A percentile compares a stretch with the other conserved stretches of the same genome.
phyloP scores from a whole-genome alignment of 2,888 invertebrate species.

The Cryptus armator region DNA sequence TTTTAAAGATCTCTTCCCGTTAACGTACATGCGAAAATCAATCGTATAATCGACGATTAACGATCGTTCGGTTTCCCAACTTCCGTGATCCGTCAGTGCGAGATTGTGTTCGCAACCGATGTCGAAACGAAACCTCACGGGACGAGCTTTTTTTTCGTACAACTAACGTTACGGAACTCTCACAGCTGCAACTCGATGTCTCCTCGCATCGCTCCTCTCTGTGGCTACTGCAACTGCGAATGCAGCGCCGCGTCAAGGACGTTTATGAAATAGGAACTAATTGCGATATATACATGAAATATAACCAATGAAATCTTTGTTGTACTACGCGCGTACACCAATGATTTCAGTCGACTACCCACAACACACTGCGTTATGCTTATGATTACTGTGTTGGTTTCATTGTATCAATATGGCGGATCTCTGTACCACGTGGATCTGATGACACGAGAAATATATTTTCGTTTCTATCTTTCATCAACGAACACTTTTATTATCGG shows the following conservation, averaged over 20 bases:
- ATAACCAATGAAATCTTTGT: slow-evolving; percentile 36
- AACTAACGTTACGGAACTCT: slow-evolving; percentile 44
- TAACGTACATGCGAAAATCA: background rate
- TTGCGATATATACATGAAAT: slow-evolving; percentile 19
- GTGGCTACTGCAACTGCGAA: slow-evolving; percentile 48
- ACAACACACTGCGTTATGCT: background rate
- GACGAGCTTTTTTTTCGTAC: background rate
- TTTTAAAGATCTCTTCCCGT: slow-evolving; percentile 5
- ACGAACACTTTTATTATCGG: background rate
- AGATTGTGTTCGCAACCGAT: background rate
- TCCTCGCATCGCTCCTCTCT: slow-evolving; percentile 56
- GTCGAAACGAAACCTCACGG: background rate
- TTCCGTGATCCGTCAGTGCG: background rate
- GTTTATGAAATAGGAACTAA: slow-evolving; percentile 50
- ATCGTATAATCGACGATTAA: background rate
- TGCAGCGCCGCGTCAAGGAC: slow-evolving; percentile 61
- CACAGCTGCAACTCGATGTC: slow-evolving; percentile 59
- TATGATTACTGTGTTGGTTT: background rate
- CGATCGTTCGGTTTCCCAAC: background rate
- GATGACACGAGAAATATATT: slow-evolving; percentile 14
- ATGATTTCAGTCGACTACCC: slow-evolving; percentile 29
- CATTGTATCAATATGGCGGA: slow-evolving; percentile 46
- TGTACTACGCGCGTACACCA: background rate
- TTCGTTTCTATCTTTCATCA: background rate
- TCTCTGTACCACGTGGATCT: slow-evolving; percentile 29